Base-by-base conservation (phyloP, 2,797 vertebrate genomes). In the Dryobates pubescens region DNA sequence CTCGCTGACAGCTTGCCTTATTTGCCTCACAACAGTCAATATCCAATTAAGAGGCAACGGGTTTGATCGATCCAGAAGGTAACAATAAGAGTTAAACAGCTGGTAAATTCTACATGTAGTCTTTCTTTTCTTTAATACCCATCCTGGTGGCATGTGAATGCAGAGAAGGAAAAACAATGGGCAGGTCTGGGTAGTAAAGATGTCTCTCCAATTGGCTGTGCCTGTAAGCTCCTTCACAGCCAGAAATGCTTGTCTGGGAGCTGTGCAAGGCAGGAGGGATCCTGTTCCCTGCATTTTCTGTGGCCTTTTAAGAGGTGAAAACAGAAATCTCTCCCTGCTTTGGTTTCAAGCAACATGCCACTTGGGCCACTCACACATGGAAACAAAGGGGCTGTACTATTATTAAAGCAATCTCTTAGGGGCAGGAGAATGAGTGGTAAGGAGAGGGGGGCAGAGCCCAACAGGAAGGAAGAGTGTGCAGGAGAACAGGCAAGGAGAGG, bases 11-110 rank as follows among this genome's bases (percentile, higher is more conserved):
- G 81, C 81, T 93, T 86, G 73, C 62, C 91, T 88, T 86, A 94
- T 95, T 93, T 94, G 94, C 95, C 83, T 97, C 93, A 90, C 56
- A 94, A 95, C 92, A 95, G 95, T 92, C 92, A 95, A 96, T 95
- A 95, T 88, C 82, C 80, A 96, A 96, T 94, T 97, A 97, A 94
- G 90, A 91, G 54, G 51, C 63, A 86, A 86, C 7, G 3, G 78
- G 88, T 73, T 84, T 94, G 84, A 94, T 96, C 93, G 0, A 93
- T 96, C 88, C 58, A 89, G 91, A 94, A 91, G 83, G 95, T 77
- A 96, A 93, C 58, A 91, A 74, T 83, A 72, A 84, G 74, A 95
- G 83, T 95, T 94, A 90, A 96, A 89, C 90, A 93, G 86, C 90
- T 68, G 68, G 84, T 54, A 86, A 89, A 93, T 90, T 86, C 77